Evolutionary conservation across 2,797 vertebrate species (phyloP).

Genomic region (Acipenser transmontanus): DNA sequence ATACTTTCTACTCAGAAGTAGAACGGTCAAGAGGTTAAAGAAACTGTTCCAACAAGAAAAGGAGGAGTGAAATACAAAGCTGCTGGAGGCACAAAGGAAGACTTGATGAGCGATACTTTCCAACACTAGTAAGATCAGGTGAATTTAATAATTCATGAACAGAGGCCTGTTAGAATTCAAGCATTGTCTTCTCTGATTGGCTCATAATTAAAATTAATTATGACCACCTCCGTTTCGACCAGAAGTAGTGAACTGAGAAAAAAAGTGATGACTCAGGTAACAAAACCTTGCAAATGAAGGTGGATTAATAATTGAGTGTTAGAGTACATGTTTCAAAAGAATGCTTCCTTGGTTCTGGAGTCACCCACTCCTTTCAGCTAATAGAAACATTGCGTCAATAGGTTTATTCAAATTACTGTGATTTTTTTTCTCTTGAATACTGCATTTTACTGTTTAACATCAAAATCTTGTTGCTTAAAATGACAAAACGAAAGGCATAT

Average conservation of each 20-base stretch:
- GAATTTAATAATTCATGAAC: constrained; percentile 63
- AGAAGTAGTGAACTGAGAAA: not conserved
- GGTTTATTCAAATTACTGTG: too few relatives aligned
- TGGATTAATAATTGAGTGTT: constrained; percentile 2
- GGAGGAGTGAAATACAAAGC: constrained; percentile 29
- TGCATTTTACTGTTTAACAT: too few relatives aligned
- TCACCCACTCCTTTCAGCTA: constrained; percentile 12
- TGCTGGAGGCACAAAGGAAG: constrained; percentile 22
- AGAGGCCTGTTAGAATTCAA: constrained; percentile 40
- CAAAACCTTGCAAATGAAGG: constrained; percentile 38
- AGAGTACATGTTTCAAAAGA: not conserved
- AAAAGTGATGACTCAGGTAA: constrained; percentile 34
- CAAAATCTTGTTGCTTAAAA: too few relatives aligned
- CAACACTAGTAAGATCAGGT: constrained; percentile 54
- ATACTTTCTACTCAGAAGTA: constrained; percentile 29
- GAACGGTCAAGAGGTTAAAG: constrained; percentile 29
- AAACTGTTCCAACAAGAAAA: constrained; percentile 36
- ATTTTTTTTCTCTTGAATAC: too few relatives aligned
- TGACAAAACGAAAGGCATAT: too few relatives aligned
- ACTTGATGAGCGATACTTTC: constrained; percentile 49
- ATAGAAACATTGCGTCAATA: too few relatives aligned
- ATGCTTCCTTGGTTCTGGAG: constrained; percentile 14
- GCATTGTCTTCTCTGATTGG: constrained; percentile 60
- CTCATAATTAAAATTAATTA: constrained; percentile 69
- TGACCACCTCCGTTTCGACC: constrained; percentile 18